Base-by-base conservation (phyloP, 2,113 vertebrate genomes). In the Panthera tigris region DNA sequence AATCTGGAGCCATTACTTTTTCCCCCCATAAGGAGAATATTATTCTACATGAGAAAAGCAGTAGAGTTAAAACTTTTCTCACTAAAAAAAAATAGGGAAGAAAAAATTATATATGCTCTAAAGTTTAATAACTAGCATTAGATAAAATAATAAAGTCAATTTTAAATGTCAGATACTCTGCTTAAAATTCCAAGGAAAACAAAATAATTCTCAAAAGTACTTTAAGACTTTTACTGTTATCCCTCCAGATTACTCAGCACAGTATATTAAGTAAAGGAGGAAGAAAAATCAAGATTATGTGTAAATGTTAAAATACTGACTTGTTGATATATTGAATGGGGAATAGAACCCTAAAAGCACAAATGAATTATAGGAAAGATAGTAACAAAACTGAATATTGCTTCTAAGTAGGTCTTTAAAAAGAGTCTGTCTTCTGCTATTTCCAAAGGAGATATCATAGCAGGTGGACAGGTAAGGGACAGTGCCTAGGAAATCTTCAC, bases 181-280 rank as follows among this genome's bases (percentile, higher is more conserved):
- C 97, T 97, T 98, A 90, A 61, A 98, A 96, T 94, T 87, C 73
- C 84, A 91, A 94, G 45, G 4, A 50, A 92, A 96, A 80, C 1
- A 94, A 87, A 97, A 91, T 41, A 96, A 92, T 39, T 33, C 27
- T 81, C 50, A 81, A 95, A 95, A 95, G 10, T 69, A 69, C 18
- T 55, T 85, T 88, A 95, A 97, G 33, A 92, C 88, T 90, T 96
- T 76, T 96, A 50, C 68, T 90, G 76, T 81, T 92, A 45, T 95
- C 78, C 73, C 48, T 97, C 19, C 81, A 78, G 63, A 89, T 93
- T 91, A 78, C 3, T 94, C 27, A 74, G n/a, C 27, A 57, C 52
- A 83, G 33, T 33, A 94, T 63, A 95, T 91, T 86, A 84, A 83
- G 88, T 84, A 97, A 97, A 96, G 71, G 36, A 33, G 41, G 57